A percentile compares a stretch with the other conserved stretches of the same genome.
phyloP scores from a whole-genome alignment of 2,888 invertebrate genomes.

The Caenorhabditis sp. region DNA sequence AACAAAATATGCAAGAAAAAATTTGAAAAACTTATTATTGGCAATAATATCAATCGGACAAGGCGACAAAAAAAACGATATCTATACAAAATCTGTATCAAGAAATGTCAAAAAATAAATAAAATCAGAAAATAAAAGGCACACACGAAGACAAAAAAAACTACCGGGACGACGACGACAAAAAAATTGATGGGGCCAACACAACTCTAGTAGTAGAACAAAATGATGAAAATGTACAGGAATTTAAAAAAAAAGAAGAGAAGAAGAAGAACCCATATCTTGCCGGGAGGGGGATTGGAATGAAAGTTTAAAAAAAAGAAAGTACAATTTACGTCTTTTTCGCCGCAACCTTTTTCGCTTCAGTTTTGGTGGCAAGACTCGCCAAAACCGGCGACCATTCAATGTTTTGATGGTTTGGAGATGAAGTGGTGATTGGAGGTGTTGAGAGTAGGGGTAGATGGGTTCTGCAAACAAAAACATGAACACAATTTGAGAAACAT shows the following conservation, averaged over 20 bases:
- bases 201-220: neutral
- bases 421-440: neutral
- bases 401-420: conserved; percentile 14
- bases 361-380: conserved; percentile 32
- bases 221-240: conserved; percentile 2
- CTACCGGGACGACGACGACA: neutral
- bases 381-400: conserved; percentile 38
- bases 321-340: neutral
- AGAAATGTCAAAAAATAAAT: neutral
- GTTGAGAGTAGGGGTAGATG: neutral
- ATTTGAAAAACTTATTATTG: conserved; percentile 18
- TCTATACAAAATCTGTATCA: neutral
- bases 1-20: neutral
- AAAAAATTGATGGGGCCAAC: conserved; percentile 3
- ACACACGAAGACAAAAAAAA: too few species aligned
- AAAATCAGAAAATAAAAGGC: conserved; percentile 8
- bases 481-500: neutral
- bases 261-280: neutral
- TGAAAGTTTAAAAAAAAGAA: neutral
- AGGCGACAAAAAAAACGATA: neutral
- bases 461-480: conserved; percentile 11
- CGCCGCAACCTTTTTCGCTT: conserved; percentile 19
- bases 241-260: neutral
- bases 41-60: conserved; percentile 11
- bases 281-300: neutral